Conservation (phyloP, 2,113 vertebrate species). For the Myiopsitta monachus region DNA sequence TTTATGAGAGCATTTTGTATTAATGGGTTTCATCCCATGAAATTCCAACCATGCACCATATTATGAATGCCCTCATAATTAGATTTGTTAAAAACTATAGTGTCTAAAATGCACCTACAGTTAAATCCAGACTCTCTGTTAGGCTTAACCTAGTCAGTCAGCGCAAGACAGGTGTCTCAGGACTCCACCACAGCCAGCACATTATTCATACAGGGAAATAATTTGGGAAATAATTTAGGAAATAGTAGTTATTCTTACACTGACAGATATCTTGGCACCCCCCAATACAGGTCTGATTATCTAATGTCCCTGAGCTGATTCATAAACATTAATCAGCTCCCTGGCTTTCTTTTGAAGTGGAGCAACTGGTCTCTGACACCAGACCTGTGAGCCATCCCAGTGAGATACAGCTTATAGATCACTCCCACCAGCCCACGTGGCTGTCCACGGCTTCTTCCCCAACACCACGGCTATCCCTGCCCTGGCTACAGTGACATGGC, state of each 20-base stretch:
- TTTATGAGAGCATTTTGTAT: background rate
- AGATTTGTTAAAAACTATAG: background rate
- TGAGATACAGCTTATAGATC: rapidly evolving
- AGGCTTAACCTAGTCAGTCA: background rate
- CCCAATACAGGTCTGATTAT: background rate
- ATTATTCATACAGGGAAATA: background rate
- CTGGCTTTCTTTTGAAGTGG: background rate
- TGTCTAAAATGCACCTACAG: background rate
- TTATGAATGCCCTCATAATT: background rate
- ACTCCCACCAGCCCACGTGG: background rate
- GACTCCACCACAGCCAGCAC: background rate
- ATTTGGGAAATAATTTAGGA: background rate
- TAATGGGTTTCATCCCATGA: background rate
- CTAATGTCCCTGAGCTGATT: background rate
- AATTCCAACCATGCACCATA: background rate
- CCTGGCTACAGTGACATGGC: background rate
- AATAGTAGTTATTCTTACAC: background rate
- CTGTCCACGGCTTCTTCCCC: background rate
- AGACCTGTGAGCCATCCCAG: background rate
- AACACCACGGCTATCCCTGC: rapidly evolving
- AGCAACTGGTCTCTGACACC: background rate
- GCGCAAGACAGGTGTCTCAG: background rate
- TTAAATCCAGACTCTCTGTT: background rate
- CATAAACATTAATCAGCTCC: background rate
- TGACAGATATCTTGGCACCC: background rate